phyloP scores from a whole-genome alignment of 2,888 invertebrate genomes.

The Dynastes grantii region DNA sequence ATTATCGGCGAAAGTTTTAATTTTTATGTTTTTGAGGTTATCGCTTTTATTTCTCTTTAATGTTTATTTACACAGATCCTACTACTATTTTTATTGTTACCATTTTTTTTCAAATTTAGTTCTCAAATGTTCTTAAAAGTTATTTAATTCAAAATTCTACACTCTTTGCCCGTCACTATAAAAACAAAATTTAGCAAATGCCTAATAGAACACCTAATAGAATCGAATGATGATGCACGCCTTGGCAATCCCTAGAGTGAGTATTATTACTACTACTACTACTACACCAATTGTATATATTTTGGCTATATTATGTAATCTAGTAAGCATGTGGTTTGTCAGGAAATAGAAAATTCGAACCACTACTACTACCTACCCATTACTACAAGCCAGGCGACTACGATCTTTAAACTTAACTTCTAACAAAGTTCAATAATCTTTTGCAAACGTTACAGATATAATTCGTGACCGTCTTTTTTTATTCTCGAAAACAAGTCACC shows the following conservation, averaged over 20 bases:
- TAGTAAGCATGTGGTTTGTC: slow-evolving; percentile 11
- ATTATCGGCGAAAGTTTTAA: background rate
- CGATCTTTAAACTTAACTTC: background rate
- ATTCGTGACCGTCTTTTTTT: background rate
- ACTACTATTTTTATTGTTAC: background rate
- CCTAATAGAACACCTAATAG: no score
- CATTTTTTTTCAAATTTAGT: no score
- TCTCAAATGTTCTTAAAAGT: no score
- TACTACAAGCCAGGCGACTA: background rate
- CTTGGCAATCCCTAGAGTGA: background rate
- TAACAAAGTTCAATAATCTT: slow-evolving; percentile 32
- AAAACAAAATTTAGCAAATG: background rate
- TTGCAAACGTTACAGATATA: background rate
- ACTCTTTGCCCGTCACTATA: no score
- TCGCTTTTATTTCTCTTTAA: slow-evolving; percentile 1
- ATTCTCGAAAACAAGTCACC: background rate
- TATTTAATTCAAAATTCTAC: no score
- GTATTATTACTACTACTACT: background rate
- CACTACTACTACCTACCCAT: no score
- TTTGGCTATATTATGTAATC: background rate
- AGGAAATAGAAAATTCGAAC: slow-evolving; percentile 7
- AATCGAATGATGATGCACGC: no score
- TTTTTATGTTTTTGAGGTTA: slow-evolving; percentile 13
- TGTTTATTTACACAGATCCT: background rate
- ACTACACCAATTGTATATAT: no score